Base-by-base conservation (phyloP, 92 coral and sea anemone genomes). In the Phymanthus crucifer region DNA sequence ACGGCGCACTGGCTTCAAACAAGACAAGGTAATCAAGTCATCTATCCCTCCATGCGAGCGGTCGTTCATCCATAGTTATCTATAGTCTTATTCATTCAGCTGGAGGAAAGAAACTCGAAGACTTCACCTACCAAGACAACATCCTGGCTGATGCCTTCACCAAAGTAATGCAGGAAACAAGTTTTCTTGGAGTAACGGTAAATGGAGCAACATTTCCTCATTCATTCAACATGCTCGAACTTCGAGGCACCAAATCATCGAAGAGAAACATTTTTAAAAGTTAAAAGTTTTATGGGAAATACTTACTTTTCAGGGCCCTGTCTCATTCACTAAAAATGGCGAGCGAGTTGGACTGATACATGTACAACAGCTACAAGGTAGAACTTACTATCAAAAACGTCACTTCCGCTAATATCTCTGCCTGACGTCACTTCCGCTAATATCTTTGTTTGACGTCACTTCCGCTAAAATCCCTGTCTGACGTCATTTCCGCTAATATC, bases 121-220 rank as follows among this genome's bases (percentile, higher is more conserved):
- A 89, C 73, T 89, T 89, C 40, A 89, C 93, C 1, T 85, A 89
- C 73, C 16, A 64, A 36, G 90, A 89, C 76, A 81, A 50, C 32
- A 80, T 46, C 82, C 81, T 89, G 82, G 87, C 93, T 23, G 90
- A 89, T 66, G 45, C 83, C 27, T 73, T 89, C 35, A 71, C 82
- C 65, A 81, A 83, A 32, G 84, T 83, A 3, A 32, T 89, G 31
- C 70, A 89, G 82, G 82, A 82, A 66, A 76, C 83, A 71, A 89
- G 90, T 73, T 89, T 89, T 75, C 78, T 89, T 58, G 93, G 93
- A 40, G 90, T 89, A 17, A 82, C 93, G 90, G 93, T 89, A 78
- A 73, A 58, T 19, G 48, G 14, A 54, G 0, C 31, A 24, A 54
- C 26, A 17, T 17, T n/a, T 16, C 57, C 11, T 21, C 48, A 54